Evolutionary conservation across 92 coral and sea anemone species (phyloP).

Genomic region (Heliopora coerulea): DNA sequence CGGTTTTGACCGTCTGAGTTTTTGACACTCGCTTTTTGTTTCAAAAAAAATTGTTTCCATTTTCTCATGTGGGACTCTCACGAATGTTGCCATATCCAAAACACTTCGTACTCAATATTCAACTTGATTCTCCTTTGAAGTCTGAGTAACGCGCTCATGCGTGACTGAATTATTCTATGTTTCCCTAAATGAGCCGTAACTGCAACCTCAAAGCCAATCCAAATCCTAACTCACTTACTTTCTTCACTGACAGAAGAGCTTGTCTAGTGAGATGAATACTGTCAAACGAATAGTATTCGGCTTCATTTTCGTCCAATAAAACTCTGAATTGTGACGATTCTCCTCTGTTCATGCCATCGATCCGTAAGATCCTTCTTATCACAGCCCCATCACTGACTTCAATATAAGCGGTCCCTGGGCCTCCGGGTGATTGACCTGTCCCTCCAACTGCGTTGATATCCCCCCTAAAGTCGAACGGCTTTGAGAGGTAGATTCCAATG

Average conservation of each 20-base stretch:
- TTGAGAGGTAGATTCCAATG: constrained; percentile 64
- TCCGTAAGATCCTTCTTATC: constrained; percentile 54
- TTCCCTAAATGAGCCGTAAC: too few relatives aligned
- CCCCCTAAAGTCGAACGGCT: constrained; percentile 71
- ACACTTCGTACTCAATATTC: too few relatives aligned
- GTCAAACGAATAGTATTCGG: constrained; percentile 55
- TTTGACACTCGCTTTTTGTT: too few relatives aligned
- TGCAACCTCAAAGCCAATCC: too few relatives aligned
- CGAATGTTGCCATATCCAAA: too few relatives aligned
- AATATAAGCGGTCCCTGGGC: constrained; percentile 87
- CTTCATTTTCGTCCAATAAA: constrained; percentile 57
- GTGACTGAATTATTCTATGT: too few relatives aligned
- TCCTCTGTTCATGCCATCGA: constrained; percentile 67
- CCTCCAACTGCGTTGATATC: constrained; percentile 71
- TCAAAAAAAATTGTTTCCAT: too few relatives aligned
- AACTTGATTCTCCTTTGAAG: too few relatives aligned
- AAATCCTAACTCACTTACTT: too few relatives aligned
- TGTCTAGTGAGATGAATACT: constrained; percentile 54
- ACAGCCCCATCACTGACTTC: constrained; percentile 66
- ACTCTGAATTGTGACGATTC: constrained; percentile 41
- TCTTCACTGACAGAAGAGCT: constrained; percentile 52
- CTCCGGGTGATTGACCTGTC: constrained; percentile 59
- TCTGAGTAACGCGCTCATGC: too few relatives aligned
- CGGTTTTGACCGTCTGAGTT: too few relatives aligned
- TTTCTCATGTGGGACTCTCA: too few relatives aligned